Base-by-base conservation (phyloP, 2,113 vertebrate genomes). In the Dipodomys spectabilis region DNA sequence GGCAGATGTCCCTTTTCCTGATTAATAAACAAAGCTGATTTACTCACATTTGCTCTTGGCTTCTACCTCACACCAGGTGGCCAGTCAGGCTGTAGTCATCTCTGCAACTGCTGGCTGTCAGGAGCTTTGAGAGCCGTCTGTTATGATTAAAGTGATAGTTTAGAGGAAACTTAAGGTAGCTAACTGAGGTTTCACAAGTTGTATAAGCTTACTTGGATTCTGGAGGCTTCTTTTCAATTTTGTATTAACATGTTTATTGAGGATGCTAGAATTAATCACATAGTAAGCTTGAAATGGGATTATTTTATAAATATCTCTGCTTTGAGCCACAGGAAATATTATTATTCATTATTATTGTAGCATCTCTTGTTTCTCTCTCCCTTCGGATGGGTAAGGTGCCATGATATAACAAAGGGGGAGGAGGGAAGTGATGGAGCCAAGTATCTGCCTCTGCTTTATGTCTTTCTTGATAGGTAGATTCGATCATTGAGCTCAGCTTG, bases 11-110 rank as follows among this genome's bases (percentile, higher is more conserved):
- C 13, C 32, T 94, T 90, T 88, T 92, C 39, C 80, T 92, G 93
- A 85, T 82, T 96, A 74, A 81, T 93, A 93, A 97, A 85, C 91
- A 95, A 94, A 92, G 90, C 90, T 83, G 90, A 88, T 96, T 96
- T 93, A 32, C 28, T 95, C 87, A 83, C 45, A 83, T 95, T 96
- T 95, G 44, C 93, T 95, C 93, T 95, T 96, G 96, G 97, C 93
- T 86, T 62, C 30, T 82, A 88, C 89, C 83, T 95, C 78, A 32
- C 94, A 95, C 83, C 96, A 97, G 95, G 97, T 96, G 95, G 96
- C 86, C 82, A 49, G 79, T 90, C 85, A 90, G 85, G n/a, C 94
- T 90, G 75, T 44, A 49, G 74, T 87, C 0, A 18, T 65, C 69
- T 91, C 27, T 91, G 91, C 32, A 87, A 93, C 93, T 94, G 74